Evolutionary conservation across 2,113 vertebrate species (phyloP), one percentile per base, ranked within the genome.

Genomic region (Esox niger): DNA sequence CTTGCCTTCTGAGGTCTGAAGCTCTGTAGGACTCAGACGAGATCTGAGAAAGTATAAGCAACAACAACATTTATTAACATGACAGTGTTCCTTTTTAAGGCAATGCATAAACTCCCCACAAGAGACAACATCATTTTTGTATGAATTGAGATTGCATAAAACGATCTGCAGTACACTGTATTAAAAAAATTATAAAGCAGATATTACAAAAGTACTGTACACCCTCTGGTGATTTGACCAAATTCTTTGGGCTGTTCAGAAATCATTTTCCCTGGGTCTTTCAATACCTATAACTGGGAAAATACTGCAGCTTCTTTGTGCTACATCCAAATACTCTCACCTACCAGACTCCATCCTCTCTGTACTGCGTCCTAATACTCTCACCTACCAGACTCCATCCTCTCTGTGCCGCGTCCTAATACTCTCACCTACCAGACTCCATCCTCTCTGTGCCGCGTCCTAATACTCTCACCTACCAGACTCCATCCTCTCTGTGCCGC

Each of bases 201-300:
- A 23, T 21, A 8, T 7, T 21, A 52, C 11, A 23, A 52, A n/a
- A n/a, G 47, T 7, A 43, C 38, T 15, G 38, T 43, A 4, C n/a
- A 23, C 47, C n/a, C 8, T 21, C 47, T 52, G 47, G 20, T 52
- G 15, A 30, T 58, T 6, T 52, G 11, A 52, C 6, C 47, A 21
- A 52, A n/a, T 21, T 52, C 20, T 52, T 6, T 21, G n/a, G 11
- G 21, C 47, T 9, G 11, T 61, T 25, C 59, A 35, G 59, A 33
- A 15, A 35, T 30, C 11, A 2, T 4, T 17, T 32, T 6, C 23
- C 9, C 57, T 6, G 2, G 57, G 33, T 35, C 35, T 3, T 3
- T 64, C 69, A 74, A 83, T 95, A 99, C 96, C 97, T 95, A 93
- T 43, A n/a, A n/a, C n/a, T n/a, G n/a, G n/a, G n/a, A n/a, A n/a